Base-by-base conservation (phyloP, 2,797 vertebrate species). In the Erethizon dorsatum region DNA sequence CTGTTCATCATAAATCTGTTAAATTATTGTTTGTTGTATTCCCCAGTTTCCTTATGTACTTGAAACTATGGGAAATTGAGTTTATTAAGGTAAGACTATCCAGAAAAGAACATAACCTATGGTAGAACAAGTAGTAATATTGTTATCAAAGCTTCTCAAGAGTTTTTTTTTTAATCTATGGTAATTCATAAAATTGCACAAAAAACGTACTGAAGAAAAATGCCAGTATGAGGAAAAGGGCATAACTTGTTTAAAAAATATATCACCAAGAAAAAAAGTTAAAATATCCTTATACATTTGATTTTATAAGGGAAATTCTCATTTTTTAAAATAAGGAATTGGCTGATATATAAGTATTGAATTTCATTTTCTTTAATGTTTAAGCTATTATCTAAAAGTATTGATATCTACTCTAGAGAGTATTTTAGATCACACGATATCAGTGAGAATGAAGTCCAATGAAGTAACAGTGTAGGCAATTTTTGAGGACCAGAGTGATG, bases 351-450 rank as follows among this genome's bases (percentile, higher is more conserved):
- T 50, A 50, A 8, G 41, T 73, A 96, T 31, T 96, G 71, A 59
- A 37, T 83, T 97, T 94, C 50, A 65, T 93, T 89, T 91, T 78
- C 69, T 82, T 93, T 85, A 95, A 89, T 67, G n/a, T 89, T 92
- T 95, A 96, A 95, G 52, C 26, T 92, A 95, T 96, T 82, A 78
- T 57, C 71, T 82, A 59, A 95, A 97, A 91, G 86, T 88, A 85
- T 18, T 14, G 6, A 65, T 94, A 85, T 82, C 83, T 94, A 8
- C 94, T 88, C 20, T 52, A 37, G 28, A 83, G 77, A 85, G 14
- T 80, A 79, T 69, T 61, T 97, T 95, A 91, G 92, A 93, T 96
- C 95, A 94, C 92, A 69, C 79, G 86, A 69, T 94, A 94, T 37
- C 28, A 83, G 75, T 87, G 41, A 96, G 86, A 92, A 96, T 77